Evolutionary conservation across 2,888 invertebrate species (phyloP).

Genomic region (Mimumesa dahlbomi): DNA sequence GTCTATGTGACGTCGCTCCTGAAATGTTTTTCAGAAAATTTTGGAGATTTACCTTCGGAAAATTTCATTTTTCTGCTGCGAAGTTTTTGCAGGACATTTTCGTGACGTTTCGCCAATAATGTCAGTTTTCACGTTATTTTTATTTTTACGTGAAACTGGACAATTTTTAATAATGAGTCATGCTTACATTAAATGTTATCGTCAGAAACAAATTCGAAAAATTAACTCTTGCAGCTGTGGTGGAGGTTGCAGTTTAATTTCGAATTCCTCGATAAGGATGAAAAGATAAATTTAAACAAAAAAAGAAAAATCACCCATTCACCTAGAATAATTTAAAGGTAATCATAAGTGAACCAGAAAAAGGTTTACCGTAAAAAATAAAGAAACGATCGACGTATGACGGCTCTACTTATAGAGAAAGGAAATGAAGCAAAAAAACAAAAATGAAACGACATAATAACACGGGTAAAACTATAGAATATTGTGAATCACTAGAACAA

Average conservation of each 20-base stretch:
- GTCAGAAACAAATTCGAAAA: background rate
- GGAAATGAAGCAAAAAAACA: no score
- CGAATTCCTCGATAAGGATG: slow-evolving; percentile 25
- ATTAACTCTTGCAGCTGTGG: slow-evolving; percentile 63
- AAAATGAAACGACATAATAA: slow-evolving; percentile 6
- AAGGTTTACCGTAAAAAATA: background rate
- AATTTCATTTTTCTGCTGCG: slow-evolving; percentile 2
- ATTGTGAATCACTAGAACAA: background rate
- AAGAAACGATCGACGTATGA: slow-evolving; percentile 9
- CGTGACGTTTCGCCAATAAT: slow-evolving; percentile 26
- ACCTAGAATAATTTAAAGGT: slow-evolving; percentile 10
- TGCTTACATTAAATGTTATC: no score
- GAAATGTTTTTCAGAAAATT: no score
- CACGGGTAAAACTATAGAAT: slow-evolving; percentile 7
- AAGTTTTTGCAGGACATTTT: slow-evolving; percentile 3
- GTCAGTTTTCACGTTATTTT: background rate
- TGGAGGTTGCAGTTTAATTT: slow-evolving; percentile 60
- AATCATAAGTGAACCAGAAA: slow-evolving; percentile 5
- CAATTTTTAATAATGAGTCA: background rate
- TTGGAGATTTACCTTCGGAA: no score
- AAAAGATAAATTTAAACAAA: slow-evolving; percentile 22
- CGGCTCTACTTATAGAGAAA: background rate
- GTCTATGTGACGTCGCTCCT: no score
- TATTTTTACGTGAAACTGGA: background rate
- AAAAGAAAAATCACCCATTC: background rate